phyloP scores from a whole-genome alignment of 2,797 vertebrate genomes.

The Hybognathus amarus region DNA sequence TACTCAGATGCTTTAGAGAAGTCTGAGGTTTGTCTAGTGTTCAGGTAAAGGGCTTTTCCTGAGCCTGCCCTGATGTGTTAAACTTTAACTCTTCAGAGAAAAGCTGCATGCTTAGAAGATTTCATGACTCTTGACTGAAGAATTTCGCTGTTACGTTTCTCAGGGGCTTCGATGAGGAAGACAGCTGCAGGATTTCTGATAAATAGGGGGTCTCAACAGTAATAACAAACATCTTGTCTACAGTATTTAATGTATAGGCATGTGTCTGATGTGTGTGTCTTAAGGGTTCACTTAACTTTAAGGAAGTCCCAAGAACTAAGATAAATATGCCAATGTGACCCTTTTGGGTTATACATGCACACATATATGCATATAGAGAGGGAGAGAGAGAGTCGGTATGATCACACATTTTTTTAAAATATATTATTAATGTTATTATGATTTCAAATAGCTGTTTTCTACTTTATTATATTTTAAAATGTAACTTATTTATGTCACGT shows the following conservation, averaged over 20 bases:
- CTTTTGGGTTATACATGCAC: not conserved
- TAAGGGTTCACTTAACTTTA: no score
- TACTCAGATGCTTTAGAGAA: constrained; percentile 38
- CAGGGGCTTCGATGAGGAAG: not conserved
- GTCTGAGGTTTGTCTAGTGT: constrained; percentile 40
- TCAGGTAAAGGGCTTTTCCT: constrained; percentile 23
- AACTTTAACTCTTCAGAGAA: constrained; percentile 56
- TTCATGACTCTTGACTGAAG: constrained; percentile 23
- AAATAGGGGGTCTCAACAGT: constrained; percentile 1
- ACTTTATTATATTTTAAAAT: not conserved
- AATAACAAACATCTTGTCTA: constrained; percentile 28
- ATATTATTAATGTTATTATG: not conserved
- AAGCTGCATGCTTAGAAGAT: constrained; percentile 7
- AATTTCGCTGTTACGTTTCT: not conserved
- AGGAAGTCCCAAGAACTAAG: not conserved
- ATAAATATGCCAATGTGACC: not conserved
- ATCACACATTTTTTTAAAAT: not conserved
- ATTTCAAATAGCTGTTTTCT: not conserved
- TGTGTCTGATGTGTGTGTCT: constrained; percentile 11
- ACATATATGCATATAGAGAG: no score
- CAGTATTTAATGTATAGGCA: not conserved
- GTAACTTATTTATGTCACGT: not conserved
- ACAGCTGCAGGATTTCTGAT: not conserved
- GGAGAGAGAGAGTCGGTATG: no score
- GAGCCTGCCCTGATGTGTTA: constrained; percentile 51